Evolutionary conservation across 1,140 invertebrate genomes (phyloP), one percentile per base, ranked within the genome.

Genomic region (Procambarus clarkii): DNA sequence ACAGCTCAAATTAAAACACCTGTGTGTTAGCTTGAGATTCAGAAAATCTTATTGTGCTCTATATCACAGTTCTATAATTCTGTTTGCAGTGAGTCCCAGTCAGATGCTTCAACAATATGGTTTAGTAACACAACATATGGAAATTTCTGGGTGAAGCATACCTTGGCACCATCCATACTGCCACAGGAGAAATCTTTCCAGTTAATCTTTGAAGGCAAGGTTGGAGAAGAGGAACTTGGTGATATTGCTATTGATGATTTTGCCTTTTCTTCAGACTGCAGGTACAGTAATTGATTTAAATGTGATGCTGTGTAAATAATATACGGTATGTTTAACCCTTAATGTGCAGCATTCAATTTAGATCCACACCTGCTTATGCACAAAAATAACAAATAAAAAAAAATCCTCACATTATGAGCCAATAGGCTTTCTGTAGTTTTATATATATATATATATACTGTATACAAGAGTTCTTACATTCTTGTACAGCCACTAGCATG

Each of bases 191-290:
- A 34, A 64, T 24, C 78, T 46, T 91, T 91, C 64, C 78, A 91
- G 18, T 58, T 91, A 0, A 91, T 87, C 48, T n/a, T 91, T 76
- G 90, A 91, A 45, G 85, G 90, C 24, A 48, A 48, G 21, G 58
- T 87, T 44, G 69, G 69, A 34, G 45, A 82, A 11, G 64, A 86
- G n/a, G 78, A 71, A 44, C 64, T 71, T 1, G 82, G 84, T n/a
- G 90, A 87, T 48, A 86, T 87, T 58, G 90, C 90, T 8, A 69
- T 91, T 21, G 90, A 91, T 54, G 90, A 91, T 48, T 86, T 91
- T 77, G 85, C 86, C 3, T 86, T 91, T 44, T 9, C 84, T 0
- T 76, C 90, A 11, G 82, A 77, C 34, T 91, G 90, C 90, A 91
- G 79, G 90, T 91, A 82, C 54, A 69, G 48, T 34, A 34, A 7